phyloP scores from a whole-genome alignment of 2,113 vertebrate species.

The Reinhardtius hippoglossoides region DNA sequence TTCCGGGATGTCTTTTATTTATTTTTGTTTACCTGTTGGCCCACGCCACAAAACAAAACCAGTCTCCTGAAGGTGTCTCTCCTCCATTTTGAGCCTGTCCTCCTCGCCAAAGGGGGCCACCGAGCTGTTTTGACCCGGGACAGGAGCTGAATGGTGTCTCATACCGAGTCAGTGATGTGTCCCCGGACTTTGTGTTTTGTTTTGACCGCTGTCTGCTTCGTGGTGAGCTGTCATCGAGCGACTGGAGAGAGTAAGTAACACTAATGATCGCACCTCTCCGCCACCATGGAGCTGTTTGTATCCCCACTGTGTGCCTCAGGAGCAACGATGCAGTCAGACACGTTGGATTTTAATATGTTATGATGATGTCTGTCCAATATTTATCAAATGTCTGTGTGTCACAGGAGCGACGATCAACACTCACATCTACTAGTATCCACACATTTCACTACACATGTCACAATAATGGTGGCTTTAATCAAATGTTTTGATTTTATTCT shows the following conservation, averaged over 20 bases:
- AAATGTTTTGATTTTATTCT: too few species aligned
- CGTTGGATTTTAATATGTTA: background rate
- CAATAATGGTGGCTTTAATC: too few species aligned
- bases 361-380: too few species aligned
- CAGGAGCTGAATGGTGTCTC: constrained; percentile 38
- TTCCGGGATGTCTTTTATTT: constrained; percentile 78
- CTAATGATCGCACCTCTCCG: background rate
- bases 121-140: constrained; percentile 27
- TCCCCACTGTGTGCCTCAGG: background rate
- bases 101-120: constrained; percentile 41
- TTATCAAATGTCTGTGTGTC: background rate
- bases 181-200: constrained; percentile 77
- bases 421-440: too few species aligned
- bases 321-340: background rate
- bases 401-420: too few species aligned
- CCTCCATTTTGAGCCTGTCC: constrained; percentile 15
- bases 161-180: constrained; percentile 72
- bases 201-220: constrained; percentile 66
- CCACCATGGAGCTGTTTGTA: background rate
- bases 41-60: constrained; percentile 67
- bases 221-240: constrained; percentile 75
- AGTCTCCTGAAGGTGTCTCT: constrained; percentile 55
- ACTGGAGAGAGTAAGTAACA: constrained; percentile 82
- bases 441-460: too few species aligned
- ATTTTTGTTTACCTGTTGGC: constrained; percentile 76